Evolutionary conservation across 2,888 invertebrate species (phyloP), one percentile per base, ranked within the genome.

Genomic region (Limnephilus rhombicus): DNA sequence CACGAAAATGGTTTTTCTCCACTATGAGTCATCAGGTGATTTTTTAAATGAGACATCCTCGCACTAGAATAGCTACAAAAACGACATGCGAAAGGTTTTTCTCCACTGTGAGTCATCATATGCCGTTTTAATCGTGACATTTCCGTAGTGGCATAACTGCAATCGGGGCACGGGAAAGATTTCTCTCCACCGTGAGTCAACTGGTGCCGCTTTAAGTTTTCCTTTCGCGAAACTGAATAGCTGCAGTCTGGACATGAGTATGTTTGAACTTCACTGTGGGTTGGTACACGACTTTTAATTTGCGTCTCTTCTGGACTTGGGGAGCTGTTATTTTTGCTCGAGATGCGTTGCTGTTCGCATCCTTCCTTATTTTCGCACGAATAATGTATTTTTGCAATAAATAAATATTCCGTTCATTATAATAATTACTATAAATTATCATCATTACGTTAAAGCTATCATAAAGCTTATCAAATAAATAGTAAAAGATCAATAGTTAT

Each of bases 1-100:
- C 83, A 83, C 15, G 83, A 83, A n/a, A 83, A 83, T 34, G 83
- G 83, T 83, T 83, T 83, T 83, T 83, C 83, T 7, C 83, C 83
- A 18, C 37, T 83, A 24, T 83, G 83, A 13, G 83, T 37, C 83
- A 83, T 34, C 34, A 37, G 18, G 37, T 83, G 83, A 34, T 37
- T 83, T 24, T 83, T 83, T n/a, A 83, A 83, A 41, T 83, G 41
- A 0, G 83, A 34, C 37, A 41, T 41, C 18, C 83, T 15, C 7
- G 37, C 37, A 37, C 37, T 37, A 18, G 83, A 37, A 37, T 37
- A 83, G 37, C 37, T 83, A 24, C 83, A 83, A 83, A 15, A 83
- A 7, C 37, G 31, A 83, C 83, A 83, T 0, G 83, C 31, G 18
- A 83, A 83, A 15, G 37, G 83, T 83, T 83, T 83, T 41, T 15